These are phyloP conservation scores for Heterochromis multidens DNA, from an alignment of 2,113 vertebrate species.

Conservation along the genomic window DNA sequence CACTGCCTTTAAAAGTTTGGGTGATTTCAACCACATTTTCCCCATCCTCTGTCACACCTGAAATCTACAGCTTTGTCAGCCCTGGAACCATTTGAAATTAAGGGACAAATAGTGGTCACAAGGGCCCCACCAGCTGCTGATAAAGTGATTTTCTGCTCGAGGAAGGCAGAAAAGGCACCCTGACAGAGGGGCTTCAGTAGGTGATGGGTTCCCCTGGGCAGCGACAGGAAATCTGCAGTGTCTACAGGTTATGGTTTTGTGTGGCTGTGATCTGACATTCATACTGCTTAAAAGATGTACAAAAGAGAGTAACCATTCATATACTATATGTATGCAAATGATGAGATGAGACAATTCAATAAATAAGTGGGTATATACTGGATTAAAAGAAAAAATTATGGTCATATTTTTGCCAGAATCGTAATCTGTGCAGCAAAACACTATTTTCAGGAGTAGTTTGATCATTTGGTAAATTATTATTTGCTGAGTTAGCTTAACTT, in stretches of 20 bases:
- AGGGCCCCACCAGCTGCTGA: constrained; percentile 36
- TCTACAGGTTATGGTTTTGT: constrained; percentile 12
- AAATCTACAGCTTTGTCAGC: constrained; percentile 26
- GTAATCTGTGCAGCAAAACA: background rate
- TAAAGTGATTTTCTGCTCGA: constrained; percentile 43
- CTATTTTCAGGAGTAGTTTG: background rate
- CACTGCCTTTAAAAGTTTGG: background rate
- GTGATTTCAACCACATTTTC: background rate
- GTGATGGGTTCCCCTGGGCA: constrained; percentile 37
- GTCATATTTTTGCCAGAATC: background rate
- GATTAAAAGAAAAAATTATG: background rate
- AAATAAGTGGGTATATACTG: background rate
- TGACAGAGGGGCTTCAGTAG: constrained; percentile 30
- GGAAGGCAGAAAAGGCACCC: constrained; percentile 9
- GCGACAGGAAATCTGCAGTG: constrained; percentile 15
- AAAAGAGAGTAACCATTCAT: background rate
- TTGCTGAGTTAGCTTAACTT: background rate
- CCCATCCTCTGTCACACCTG: background rate
- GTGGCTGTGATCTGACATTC: background rate
- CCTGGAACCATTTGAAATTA: constrained; percentile 34
- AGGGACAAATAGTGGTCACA: constrained; percentile 47
- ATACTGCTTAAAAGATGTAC: background rate
- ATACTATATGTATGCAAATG: background rate
- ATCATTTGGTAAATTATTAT: background rate
- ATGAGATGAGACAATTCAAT: background rate